phyloP scores from a whole-genome alignment of 2,797 vertebrate species.

The Gephyroberyx darwinii region DNA sequence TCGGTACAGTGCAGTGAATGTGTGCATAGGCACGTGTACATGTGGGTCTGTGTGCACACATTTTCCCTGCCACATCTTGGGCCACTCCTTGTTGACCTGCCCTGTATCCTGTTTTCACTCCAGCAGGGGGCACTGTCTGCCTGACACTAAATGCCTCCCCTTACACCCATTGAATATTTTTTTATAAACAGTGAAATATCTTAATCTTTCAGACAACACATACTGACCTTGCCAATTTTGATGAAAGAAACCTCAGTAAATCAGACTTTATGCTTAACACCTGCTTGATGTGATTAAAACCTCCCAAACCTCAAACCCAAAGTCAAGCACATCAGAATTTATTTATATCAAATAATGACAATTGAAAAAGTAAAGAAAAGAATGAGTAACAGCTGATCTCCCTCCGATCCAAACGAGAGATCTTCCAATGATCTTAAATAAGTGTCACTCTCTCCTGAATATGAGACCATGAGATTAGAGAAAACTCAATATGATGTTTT shows the following conservation, averaged over 20 bases:
- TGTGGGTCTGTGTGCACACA: constrained; percentile 21
- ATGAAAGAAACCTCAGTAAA: not conserved
- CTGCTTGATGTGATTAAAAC: not conserved
- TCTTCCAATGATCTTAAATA: too few relatives aligned
- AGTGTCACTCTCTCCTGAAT: too few relatives aligned
- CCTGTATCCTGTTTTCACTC: constrained; percentile 43
- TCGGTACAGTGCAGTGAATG: not conserved
- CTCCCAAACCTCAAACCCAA: not conserved
- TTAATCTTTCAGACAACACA: constrained; percentile 18
- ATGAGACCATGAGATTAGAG: too few relatives aligned
- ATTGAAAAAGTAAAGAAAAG: not conserved
- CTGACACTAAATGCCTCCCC: constrained; percentile 31
- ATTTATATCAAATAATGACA: not conserved
- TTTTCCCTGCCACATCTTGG: constrained; percentile 10
- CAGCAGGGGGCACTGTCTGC: constrained; percentile 79
- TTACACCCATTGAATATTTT: constrained; percentile 13
- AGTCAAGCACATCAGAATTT: not conserved
- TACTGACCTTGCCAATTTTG: not conserved
- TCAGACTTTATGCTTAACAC: not conserved
- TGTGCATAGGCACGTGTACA: constrained; percentile 8
- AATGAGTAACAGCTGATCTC: not conserved
- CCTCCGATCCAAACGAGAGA: too few relatives aligned
- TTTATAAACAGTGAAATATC: constrained; percentile 21
- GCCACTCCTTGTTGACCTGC: constrained; percentile 31
- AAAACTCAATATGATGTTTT: too few relatives aligned